Evolutionary conservation across 2,113 vertebrate genomes (phyloP).

Genomic region (Felis catus): DNA sequence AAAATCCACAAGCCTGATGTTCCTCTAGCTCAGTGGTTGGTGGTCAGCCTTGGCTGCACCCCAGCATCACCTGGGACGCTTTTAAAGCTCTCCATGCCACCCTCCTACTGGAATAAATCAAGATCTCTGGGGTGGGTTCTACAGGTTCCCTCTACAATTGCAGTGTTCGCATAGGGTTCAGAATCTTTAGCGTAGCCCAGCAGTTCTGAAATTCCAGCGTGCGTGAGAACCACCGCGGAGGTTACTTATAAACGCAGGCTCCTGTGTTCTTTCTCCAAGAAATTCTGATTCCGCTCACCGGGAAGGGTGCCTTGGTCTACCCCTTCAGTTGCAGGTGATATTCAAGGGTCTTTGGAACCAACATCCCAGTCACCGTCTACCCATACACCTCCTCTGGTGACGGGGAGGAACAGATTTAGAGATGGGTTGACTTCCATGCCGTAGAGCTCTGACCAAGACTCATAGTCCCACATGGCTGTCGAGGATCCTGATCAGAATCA

Average conservation of each 20-base stretch:
- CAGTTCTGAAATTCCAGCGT: not conserved
- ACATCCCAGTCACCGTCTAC: not conserved
- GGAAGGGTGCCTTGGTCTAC: not conserved
- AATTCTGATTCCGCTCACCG: not conserved
- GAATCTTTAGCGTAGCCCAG: not conserved
- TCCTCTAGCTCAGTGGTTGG: not conserved
- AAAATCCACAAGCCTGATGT: not conserved
- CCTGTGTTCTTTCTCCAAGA: not conserved
- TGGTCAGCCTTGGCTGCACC: not conserved
- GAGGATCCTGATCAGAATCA: not conserved
- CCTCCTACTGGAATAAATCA: accelerated
- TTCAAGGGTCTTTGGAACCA: not conserved
- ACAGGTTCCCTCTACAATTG: not conserved
- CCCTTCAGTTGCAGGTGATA: accelerated
- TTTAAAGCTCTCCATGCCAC: not conserved
- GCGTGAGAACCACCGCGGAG: not conserved
- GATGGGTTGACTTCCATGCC: accelerated
- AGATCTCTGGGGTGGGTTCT: not conserved
- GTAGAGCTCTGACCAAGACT: not conserved
- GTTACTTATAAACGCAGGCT: not conserved
- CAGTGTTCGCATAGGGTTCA: not conserved
- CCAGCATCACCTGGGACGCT: not conserved
- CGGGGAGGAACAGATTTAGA: not conserved
- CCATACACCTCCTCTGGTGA: not conserved
- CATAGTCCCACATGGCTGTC: too few species aligned